Percentiles rank a stretch among this genome's conserved stretches.
phyloP scores from a whole-genome alignment of 2,888 invertebrate species.

The Aspidiotus destructor region DNA sequence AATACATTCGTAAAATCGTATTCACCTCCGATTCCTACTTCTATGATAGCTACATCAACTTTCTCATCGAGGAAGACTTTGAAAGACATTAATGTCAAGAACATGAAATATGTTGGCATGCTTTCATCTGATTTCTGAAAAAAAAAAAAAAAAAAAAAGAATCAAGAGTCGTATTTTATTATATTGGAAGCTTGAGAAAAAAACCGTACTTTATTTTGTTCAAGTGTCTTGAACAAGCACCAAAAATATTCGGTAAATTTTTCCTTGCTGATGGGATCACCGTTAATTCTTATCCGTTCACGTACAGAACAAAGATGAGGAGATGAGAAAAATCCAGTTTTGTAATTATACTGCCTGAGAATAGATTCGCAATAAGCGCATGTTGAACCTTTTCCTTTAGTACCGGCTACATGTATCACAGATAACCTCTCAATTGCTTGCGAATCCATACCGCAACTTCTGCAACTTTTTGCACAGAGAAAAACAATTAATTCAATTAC shows the following conservation, averaged over 20 bases:
- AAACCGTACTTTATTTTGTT: slow-evolving; percentile 44
- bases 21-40: slow-evolving; percentile 95
- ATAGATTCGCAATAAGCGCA: slow-evolving; percentile 88
- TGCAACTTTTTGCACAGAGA: no score
- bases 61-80: slow-evolving; percentile 74
- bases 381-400: slow-evolving; percentile 96
- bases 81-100: slow-evolving; percentile 83
- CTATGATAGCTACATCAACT: slow-evolving; percentile 85
- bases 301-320: slow-evolving; percentile 87
- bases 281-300: slow-evolving; percentile 84
- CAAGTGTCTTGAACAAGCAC: slow-evolving; percentile 59
- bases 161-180: neutral
- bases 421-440: slow-evolving; percentile 48
- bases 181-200: neutral
- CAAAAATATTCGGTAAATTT: slow-evolving; percentile 74
- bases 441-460: slow-evolving; percentile 35
- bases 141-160: slow-evolving; percentile 6
- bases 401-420: slow-evolving; percentile 90
- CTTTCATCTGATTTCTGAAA: slow-evolving; percentile 42
- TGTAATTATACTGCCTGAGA: slow-evolving; percentile 67
- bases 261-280: slow-evolving; percentile 60
- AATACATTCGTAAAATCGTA: slow-evolving; percentile 90
- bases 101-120: slow-evolving; percentile 90
- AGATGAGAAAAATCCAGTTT: slow-evolving; percentile 91
- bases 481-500: no score